phyloP scores from a whole-genome alignment of 2,888 invertebrate species.

The Ormyrus pomaceus region DNA sequence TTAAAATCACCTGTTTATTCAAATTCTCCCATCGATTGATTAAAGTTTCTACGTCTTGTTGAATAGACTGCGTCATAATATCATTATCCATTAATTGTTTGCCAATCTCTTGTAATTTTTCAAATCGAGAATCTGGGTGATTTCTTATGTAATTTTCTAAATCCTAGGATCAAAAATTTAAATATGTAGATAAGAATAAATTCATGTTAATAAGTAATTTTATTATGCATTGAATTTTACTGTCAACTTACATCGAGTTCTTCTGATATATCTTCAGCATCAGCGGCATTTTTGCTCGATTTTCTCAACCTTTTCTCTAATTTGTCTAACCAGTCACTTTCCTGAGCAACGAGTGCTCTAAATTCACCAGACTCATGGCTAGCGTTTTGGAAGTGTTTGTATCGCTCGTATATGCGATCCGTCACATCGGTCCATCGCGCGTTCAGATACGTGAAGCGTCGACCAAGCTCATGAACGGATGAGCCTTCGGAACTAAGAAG shows the following conservation, averaged over 20 bases:
- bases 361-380: slow-evolving; percentile 88
- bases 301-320: slow-evolving; percentile 85
- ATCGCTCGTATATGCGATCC: slow-evolving; percentile 82
- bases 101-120: slow-evolving; percentile 86
- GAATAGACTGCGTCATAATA: slow-evolving; percentile 84
- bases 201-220: neutral
- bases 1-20: slow-evolving; percentile 80
- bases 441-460: slow-evolving; percentile 83
- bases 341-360: slow-evolving; percentile 86
- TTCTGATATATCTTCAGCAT: slow-evolving; percentile 95
- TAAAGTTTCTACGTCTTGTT: slow-evolving; percentile 81
- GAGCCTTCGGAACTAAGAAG: slow-evolving; percentile 79
- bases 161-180: slow-evolving; percentile 78
- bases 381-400: slow-evolving; percentile 83
- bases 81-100: slow-evolving; percentile 84
- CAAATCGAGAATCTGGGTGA: slow-evolving; percentile 84
- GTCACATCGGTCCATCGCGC: slow-evolving; percentile 85
- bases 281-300: slow-evolving; percentile 84
- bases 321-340: slow-evolving; percentile 88
- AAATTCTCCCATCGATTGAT: slow-evolving; percentile 82
- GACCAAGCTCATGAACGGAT: slow-evolving; percentile 80
- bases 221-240: neutral
- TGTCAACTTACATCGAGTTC: slow-evolving; percentile 85
- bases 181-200: neutral
- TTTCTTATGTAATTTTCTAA: slow-evolving; percentile 88